Conservation (phyloP, 2,113 vertebrate genomes). For the Percopsis transmontana region DNA sequence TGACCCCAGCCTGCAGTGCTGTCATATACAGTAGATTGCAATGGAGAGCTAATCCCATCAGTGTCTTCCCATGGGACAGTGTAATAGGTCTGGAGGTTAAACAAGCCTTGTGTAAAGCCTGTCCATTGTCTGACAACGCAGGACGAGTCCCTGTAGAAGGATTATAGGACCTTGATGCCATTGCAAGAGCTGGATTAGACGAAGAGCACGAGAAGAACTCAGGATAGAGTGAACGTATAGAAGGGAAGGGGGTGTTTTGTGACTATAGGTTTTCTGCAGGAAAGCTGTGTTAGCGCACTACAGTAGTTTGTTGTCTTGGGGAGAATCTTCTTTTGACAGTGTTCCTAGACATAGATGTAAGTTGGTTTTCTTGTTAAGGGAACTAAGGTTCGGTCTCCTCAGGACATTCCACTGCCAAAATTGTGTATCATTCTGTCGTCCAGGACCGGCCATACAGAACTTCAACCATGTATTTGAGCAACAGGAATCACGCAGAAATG, state of each 20-base stretch:
- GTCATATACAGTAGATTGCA: background rate
- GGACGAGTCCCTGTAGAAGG: conserved; percentile 50
- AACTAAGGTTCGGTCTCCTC: background rate
- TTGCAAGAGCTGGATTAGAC: conserved; percentile 43
- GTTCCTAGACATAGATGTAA: background rate
- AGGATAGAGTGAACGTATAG: conserved; percentile 1
- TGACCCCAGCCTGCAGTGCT: background rate
- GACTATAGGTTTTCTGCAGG: background rate
- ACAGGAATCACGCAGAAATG: conserved; percentile 35
- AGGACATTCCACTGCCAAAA: background rate
- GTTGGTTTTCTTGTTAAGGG: conserved; percentile 2
- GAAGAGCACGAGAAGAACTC: background rate
- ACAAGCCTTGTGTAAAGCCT: conserved; percentile 37
- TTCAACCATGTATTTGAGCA: conserved; percentile 58
- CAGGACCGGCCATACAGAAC: background rate
- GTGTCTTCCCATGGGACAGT: conserved; percentile 4
- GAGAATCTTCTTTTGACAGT: conserved; percentile 2
- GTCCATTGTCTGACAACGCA: conserved; percentile 42
- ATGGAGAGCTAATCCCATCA: conserved; percentile 46
- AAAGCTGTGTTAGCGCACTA: conserved; percentile 3
- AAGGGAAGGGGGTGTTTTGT: background rate
- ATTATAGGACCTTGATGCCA: conserved; percentile 39
- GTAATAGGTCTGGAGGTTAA: conserved; percentile 27
- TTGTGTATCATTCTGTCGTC: background rate
- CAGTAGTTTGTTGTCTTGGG: background rate